Conservation (phyloP, 2,888 invertebrate genomes). For the Sicus ferrugineus region DNA sequence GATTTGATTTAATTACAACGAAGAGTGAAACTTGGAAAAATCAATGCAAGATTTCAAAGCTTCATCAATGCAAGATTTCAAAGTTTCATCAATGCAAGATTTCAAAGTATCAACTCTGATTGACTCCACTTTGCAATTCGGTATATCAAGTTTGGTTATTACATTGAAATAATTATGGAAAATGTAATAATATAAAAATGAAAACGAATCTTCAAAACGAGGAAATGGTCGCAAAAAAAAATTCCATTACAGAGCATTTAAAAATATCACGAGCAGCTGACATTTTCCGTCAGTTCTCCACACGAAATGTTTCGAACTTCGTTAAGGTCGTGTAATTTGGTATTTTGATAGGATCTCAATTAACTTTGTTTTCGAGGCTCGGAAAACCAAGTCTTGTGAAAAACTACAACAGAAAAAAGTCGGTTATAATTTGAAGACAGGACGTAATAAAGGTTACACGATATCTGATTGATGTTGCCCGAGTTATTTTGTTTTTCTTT, state of each 20-base stretch:
- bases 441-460: no score
- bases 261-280: no score
- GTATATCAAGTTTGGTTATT: neutral
- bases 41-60: neutral
- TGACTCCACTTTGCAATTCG: neutral
- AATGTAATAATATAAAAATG: neutral
- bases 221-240: neutral
- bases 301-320: neutral
- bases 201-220: neutral
- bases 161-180: neutral
- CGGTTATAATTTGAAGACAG: no score
- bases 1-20: neutral
- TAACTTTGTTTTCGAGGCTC: neutral
- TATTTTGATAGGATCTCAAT: neutral
- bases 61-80: neutral
- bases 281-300: neutral
- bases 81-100: neutral
- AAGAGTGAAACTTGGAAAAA: neutral
- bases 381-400: neutral
- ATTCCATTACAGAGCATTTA: neutral
- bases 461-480: no score
- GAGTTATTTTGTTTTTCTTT: no score
- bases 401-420: no score
- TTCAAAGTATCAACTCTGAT: neutral
- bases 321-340: neutral